phyloP scores from a whole-genome alignment of 2,888 invertebrate genomes.

The Drosophila flavopinicola region DNA sequence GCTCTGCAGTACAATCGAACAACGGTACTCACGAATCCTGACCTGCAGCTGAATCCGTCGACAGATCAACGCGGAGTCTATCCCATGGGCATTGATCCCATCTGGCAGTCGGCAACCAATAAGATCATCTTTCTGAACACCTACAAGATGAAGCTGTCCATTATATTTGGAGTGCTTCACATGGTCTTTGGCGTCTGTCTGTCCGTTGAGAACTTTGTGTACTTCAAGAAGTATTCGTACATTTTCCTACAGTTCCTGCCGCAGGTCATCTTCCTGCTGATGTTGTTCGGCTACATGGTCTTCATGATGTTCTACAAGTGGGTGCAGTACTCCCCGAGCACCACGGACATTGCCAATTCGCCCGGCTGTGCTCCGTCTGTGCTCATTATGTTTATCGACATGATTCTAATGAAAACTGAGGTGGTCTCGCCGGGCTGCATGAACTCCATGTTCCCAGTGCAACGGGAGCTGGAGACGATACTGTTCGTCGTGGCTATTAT shows the following conservation, averaged over 20 bases:
- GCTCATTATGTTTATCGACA: slow-evolving; percentile 90
- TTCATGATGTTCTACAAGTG: slow-evolving; percentile 96
- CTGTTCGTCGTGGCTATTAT: slow-evolving; percentile 91
- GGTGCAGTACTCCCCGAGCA: slow-evolving; percentile 87
- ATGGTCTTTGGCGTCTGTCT: slow-evolving; percentile 97
- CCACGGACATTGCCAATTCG: slow-evolving; percentile 71
- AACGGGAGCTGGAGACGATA: slow-evolving; percentile 89
- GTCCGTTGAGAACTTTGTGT: slow-evolving; percentile 90
- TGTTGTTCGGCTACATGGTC: slow-evolving; percentile 95
- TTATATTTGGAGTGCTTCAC: slow-evolving; percentile 95
- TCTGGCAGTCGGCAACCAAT: slow-evolving; percentile 91
- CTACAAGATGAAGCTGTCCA: slow-evolving; percentile 97
- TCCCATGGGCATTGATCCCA: slow-evolving; percentile 92
- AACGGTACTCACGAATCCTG: slow-evolving; percentile 84
- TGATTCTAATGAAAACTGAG: slow-evolving; percentile 88
- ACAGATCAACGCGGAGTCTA: slow-evolving; percentile 85
- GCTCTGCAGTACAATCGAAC: slow-evolving; percentile 86
- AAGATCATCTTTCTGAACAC: slow-evolving; percentile 97
- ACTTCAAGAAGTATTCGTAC: slow-evolving; percentile 88
- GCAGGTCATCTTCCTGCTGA: slow-evolving; percentile 92
- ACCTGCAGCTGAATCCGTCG: slow-evolving; percentile 88
- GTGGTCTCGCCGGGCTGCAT: slow-evolving; percentile 85
- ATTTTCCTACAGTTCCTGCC: slow-evolving; percentile 94
- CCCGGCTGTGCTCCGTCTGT: slow-evolving; percentile 89
- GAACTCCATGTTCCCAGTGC: slow-evolving; percentile 88